Conservation (phyloP, 2,888 invertebrate genomes). For the Epinotia demarniana region DNA sequence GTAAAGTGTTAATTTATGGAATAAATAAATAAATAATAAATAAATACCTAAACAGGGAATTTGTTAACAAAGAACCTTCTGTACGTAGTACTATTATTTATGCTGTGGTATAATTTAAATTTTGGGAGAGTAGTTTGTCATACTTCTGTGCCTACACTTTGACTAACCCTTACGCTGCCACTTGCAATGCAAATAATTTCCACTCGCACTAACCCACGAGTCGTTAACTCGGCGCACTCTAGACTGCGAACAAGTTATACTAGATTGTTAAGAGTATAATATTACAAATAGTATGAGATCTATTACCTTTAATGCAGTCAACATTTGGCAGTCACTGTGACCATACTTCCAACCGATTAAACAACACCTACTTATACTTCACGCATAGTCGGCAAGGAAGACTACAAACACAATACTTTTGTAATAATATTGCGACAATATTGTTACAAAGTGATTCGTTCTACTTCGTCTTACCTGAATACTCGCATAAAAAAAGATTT, state of each 20-base stretch:
- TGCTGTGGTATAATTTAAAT: not conserved
- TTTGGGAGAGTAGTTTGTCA: not conserved
- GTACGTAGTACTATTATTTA: too few species aligned
- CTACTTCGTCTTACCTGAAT: conserved; percentile 47
- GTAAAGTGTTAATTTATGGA: too few species aligned
- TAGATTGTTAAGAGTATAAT: conserved; percentile 33
- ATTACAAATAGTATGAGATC: conserved; percentile 42
- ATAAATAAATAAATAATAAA: too few species aligned
- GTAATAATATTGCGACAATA: conserved; percentile 33
- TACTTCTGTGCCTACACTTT: not conserved
- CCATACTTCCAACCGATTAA: conserved; percentile 8
- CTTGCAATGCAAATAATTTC: conserved; percentile 2
- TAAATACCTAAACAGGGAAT: too few species aligned
- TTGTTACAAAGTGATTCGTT: conserved; percentile 31
- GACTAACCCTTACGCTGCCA: not conserved
- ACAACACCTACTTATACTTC: not conserved
- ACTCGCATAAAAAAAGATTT: not conserved
- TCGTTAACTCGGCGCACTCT: not conserved
- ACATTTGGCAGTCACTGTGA: conserved; percentile 34
- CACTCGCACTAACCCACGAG: not conserved
- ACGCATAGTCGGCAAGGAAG: conserved; percentile 21
- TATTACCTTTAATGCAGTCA: conserved; percentile 39
- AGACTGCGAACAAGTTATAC: conserved; percentile 15
- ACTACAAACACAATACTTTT: conserved; percentile 31
- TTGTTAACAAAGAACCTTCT: too few species aligned